Evolutionary conservation across 2,888 invertebrate species (phyloP).

Genomic region (Allacma fusca): DNA sequence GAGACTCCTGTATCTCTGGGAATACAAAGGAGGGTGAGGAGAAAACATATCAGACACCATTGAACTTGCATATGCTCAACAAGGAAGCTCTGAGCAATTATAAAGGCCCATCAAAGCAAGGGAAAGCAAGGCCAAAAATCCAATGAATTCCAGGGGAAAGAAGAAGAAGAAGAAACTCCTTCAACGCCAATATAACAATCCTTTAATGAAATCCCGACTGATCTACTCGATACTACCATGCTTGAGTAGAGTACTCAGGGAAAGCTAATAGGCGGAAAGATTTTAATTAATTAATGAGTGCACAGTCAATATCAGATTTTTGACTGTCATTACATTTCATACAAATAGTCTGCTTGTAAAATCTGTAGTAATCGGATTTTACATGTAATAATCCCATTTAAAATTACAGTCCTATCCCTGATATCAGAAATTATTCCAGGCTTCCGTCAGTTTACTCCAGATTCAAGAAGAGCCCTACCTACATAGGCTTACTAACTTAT

Average conservation of each 20-base stretch:
- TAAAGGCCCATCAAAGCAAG: background rate
- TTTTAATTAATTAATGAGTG: slow-evolving; percentile 11
- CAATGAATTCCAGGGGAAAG: background rate
- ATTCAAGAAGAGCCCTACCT: too few relatives aligned
- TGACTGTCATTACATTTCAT: too few relatives aligned
- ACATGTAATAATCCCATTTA: background rate
- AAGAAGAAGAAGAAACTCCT: too few relatives aligned
- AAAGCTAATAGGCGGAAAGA: background rate
- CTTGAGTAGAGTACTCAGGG: background rate
- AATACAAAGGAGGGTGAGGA: background rate
- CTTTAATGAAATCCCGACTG: background rate
- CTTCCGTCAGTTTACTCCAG: too few relatives aligned
- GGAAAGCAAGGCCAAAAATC: background rate
- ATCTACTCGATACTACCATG: background rate
- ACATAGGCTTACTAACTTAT: too few relatives aligned
- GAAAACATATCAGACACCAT: too few relatives aligned
- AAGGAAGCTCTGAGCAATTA: background rate
- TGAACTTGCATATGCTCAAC: too few relatives aligned
- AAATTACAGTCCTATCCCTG: background rate
- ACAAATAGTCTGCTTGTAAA: too few relatives aligned
- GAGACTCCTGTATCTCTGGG: background rate
- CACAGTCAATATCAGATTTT: too few relatives aligned
- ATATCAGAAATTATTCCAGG: too few relatives aligned
- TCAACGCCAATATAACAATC: background rate
- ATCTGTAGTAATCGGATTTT: slow-evolving; percentile 3